Evolutionary conservation across 2,888 invertebrate species (phyloP).

Genomic region (Lordiphosa fenestrarum): DNA sequence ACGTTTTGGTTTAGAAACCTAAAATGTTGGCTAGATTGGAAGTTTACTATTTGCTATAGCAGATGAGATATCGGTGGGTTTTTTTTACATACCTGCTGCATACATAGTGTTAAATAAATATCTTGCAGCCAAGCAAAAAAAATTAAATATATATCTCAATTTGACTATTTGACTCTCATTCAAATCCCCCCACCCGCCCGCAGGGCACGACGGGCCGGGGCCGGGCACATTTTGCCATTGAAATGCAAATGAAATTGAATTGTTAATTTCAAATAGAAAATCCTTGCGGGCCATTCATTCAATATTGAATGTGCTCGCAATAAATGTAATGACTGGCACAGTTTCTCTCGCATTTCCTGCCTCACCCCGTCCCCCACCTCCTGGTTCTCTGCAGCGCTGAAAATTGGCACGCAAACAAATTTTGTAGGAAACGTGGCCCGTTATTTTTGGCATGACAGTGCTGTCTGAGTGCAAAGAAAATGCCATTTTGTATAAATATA

Average conservation of each 20-base stretch:
- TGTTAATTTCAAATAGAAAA: constrained; percentile 73
- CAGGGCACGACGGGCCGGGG: too few species aligned
- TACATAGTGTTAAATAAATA: too few species aligned
- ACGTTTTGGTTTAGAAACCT: too few species aligned
- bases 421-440: constrained; percentile 70
- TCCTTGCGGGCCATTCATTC: constrained; percentile 72
- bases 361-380: not conserved
- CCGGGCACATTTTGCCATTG: constrained; percentile 63
- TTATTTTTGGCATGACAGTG: constrained; percentile 55
- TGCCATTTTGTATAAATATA: constrained; percentile 39
- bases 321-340: constrained; percentile 74
- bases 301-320: constrained; percentile 74
- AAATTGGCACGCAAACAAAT: constrained; percentile 74
- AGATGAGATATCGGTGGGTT: too few species aligned
- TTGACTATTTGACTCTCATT: too few species aligned
- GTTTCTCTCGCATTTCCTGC: constrained; percentile 41
- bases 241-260: constrained; percentile 75
- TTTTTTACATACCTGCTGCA: too few species aligned
- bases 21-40: too few species aligned
- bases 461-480: constrained; percentile 49
- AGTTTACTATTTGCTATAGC: too few species aligned
- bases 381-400: constrained; percentile 27
- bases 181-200: too few species aligned
- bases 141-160: too few species aligned
- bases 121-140: too few species aligned